Conservation (phyloP, 2,888 invertebrate species). For the Lepas anatifera region DNA sequence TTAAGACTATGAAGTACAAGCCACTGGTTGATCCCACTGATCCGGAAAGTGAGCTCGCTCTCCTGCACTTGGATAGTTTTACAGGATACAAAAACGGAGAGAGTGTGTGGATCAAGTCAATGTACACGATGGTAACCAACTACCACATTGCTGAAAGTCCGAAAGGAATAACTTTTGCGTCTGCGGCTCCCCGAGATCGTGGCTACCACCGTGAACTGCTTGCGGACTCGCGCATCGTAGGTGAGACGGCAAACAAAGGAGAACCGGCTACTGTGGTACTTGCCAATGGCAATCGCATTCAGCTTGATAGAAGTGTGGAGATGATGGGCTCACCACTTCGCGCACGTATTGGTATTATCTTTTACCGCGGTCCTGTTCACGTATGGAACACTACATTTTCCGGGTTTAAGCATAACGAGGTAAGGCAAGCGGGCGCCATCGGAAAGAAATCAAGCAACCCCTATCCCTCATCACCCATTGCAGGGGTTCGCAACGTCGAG, state of each 20-base stretch:
- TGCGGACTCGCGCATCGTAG: background rate
- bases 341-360: constrained; percentile 6
- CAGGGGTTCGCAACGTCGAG: background rate
- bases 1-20: background rate
- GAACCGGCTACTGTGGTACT: background rate
- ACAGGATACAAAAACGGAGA: background rate
- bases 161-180: background rate
- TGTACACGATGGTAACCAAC: background rate
- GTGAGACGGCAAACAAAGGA: constrained; percentile 7
- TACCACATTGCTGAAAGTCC: background rate
- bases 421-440: background rate
- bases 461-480: background rate
- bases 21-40: background rate
- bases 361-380: background rate
- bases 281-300: background rate
- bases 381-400: background rate
- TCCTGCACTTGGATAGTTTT: background rate
- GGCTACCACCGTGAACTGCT: background rate
- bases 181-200: background rate
- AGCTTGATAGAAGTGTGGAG: background rate
- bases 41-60: background rate
- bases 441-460: background rate
- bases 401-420: background rate
- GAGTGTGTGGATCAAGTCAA: background rate
- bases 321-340: too few species aligned